A percentile compares a stretch with the other conserved stretches of the same genome.
Evolutionary conservation across 2,888 invertebrate species (phyloP).

Genomic region (Nymphalis c-album): DNA sequence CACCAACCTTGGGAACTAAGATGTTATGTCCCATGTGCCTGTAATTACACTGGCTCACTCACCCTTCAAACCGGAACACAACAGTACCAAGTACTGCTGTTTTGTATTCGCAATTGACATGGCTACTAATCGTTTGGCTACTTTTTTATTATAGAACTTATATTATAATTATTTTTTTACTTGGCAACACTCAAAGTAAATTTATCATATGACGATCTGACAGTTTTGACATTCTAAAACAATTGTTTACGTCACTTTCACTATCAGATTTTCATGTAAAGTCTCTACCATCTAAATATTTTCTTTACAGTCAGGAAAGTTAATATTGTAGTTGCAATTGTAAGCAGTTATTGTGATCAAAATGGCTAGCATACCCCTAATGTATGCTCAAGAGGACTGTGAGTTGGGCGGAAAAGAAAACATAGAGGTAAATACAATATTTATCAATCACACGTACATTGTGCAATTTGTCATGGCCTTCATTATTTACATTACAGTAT

Average conservation of each 20-base stretch:
- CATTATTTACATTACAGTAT: slow-evolving; percentile 32
- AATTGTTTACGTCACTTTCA: slow-evolving; percentile 35
- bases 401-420: slow-evolving; percentile 85
- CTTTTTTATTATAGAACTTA: too few relatives aligned
- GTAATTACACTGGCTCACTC: too few relatives aligned
- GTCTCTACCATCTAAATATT: not conserved
- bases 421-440: slow-evolving; percentile 58
- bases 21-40: too few relatives aligned
- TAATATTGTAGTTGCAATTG: slow-evolving; percentile 6
- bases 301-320: not conserved
- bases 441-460: slow-evolving; percentile 17
- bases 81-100: too few relatives aligned
- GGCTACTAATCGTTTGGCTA: too few relatives aligned
- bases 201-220: not conserved
- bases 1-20: too few relatives aligned
- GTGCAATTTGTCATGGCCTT: slow-evolving; percentile 34
- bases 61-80: too few relatives aligned
- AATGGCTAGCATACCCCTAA: slow-evolving; percentile 81
- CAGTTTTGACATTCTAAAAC: slow-evolving; percentile 13
- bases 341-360: slow-evolving; percentile 32
- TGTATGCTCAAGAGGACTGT: slow-evolving; percentile 84
- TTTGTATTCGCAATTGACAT: too few relatives aligned
- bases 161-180: too few relatives aligned
- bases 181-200: not conserved
- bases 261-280: slow-evolving; percentile 20